Evolutionary conservation across 2,797 vertebrate species (phyloP).

Genomic region (Lithobates sylvaticus): DNA sequence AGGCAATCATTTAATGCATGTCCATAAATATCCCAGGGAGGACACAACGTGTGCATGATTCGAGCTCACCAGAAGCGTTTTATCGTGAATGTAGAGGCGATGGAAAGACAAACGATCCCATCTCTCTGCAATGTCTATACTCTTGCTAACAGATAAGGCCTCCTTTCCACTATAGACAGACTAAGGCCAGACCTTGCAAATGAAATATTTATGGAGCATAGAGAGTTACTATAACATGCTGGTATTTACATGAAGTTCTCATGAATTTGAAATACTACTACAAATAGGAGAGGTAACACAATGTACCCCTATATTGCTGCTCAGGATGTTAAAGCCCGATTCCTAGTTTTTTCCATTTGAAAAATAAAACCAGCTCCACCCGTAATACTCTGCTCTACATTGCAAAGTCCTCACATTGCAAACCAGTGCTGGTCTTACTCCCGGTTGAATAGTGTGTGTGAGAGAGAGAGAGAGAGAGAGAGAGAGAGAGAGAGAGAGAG

Average conservation of each 20-base stretch:
- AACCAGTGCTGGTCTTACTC: too few species aligned
- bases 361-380: too few species aligned
- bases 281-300: too few species aligned
- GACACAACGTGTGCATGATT: background rate
- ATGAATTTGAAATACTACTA: background rate
- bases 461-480: too few species aligned
- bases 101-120: conserved; percentile 13
- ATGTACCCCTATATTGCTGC: too few species aligned
- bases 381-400: too few species aligned
- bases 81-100: background rate
- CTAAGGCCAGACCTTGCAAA: background rate
- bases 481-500: too few species aligned
- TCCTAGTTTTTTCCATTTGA: too few species aligned
- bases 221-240: background rate
- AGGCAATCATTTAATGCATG: conserved; percentile 10
- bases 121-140: background rate
- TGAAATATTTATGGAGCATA: background rate
- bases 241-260: background rate
- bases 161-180: background rate
- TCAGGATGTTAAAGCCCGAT: too few species aligned
- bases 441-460: too few species aligned
- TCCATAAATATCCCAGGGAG: conserved; percentile 16
- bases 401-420: too few species aligned
- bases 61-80: background rate
- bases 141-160: background rate